Percentiles rank a stretch among this genome's conserved stretches.
phyloP scores from a whole-genome alignment of 2,797 vertebrate genomes.

The Eidolon dupreanum region DNA sequence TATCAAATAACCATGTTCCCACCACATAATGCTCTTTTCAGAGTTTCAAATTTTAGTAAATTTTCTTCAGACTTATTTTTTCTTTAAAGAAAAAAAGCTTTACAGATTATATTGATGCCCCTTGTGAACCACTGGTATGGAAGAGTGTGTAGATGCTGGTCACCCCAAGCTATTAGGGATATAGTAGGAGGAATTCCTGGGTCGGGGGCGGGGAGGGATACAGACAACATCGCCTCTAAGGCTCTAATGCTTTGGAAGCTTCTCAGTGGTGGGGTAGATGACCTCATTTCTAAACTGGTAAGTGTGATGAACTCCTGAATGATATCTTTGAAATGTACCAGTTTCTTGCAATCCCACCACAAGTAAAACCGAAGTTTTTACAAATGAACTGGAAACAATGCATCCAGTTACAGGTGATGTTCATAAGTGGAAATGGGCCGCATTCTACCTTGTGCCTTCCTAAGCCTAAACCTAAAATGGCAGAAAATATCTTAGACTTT shows the following conservation, averaged over 20 bases:
- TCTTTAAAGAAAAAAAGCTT: not conserved
- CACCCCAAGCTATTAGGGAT: not conserved
- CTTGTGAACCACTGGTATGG: not conserved
- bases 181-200: not conserved
- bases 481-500: not conserved
- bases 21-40: not conserved
- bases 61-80: not conserved
- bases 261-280: not conserved
- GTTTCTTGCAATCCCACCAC: not conserved
- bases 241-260: not conserved
- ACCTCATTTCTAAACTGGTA: slow-evolving; percentile 1
- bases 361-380: not conserved
- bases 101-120: not conserved
- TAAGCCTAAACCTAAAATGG: not conserved
- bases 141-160: not conserved
- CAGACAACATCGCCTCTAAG: not conserved
- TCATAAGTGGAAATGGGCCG: not conserved
- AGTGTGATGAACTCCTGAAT: not conserved
- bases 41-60: not conserved
- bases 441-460: not conserved
- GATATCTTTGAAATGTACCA: not conserved
- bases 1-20: not conserved
- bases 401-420: not conserved
- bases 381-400: not conserved
- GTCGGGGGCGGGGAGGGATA: not conserved